phyloP scores from a whole-genome alignment of 2,888 invertebrate genomes.

The Xylophagus ater region DNA sequence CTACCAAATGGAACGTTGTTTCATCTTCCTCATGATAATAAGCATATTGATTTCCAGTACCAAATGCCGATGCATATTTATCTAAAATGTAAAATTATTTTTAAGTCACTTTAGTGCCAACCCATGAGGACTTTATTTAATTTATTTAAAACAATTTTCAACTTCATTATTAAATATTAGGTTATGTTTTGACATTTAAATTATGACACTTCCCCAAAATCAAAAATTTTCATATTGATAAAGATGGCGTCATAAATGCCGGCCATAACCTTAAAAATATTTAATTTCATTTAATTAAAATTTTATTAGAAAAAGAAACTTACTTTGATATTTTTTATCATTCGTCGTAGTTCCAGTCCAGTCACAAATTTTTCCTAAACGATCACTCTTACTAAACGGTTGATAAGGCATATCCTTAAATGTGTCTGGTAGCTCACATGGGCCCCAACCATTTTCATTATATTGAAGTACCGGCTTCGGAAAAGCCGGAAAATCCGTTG shows the following conservation, averaged over 20 bases:
- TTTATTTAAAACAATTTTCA: too few relatives aligned
- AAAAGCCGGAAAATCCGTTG: conserved; percentile 23
- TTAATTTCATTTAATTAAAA: too few relatives aligned
- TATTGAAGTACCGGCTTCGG: conserved; percentile 34
- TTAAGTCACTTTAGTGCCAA: too few relatives aligned
- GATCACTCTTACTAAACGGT: conserved; percentile 97
- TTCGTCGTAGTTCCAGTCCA: conserved; percentile 92
- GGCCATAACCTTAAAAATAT: too few relatives aligned
- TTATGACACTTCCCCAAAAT: too few relatives aligned
- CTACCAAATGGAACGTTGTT: conserved; percentile 95
- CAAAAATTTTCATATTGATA: too few relatives aligned
- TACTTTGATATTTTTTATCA: conserved; percentile 88
- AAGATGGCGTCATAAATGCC: too few relatives aligned
- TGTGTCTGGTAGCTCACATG: conserved; percentile 85
- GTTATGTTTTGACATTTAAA: too few relatives aligned
- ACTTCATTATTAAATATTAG: too few relatives aligned
- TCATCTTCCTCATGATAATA: conserved; percentile 99
- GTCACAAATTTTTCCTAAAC: conserved; percentile 96
- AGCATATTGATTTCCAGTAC: conserved; percentile 91
- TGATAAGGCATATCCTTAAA: conserved; percentile 78
- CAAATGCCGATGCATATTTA: conserved; percentile 86
- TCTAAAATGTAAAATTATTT: too few relatives aligned
- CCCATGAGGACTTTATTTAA: too few relatives aligned
- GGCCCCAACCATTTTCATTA: conserved; percentile 78
- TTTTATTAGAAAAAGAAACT: conserved; percentile 35